Conservation (phyloP, 2,113 vertebrate species). For the Microtus richardsoni region DNA sequence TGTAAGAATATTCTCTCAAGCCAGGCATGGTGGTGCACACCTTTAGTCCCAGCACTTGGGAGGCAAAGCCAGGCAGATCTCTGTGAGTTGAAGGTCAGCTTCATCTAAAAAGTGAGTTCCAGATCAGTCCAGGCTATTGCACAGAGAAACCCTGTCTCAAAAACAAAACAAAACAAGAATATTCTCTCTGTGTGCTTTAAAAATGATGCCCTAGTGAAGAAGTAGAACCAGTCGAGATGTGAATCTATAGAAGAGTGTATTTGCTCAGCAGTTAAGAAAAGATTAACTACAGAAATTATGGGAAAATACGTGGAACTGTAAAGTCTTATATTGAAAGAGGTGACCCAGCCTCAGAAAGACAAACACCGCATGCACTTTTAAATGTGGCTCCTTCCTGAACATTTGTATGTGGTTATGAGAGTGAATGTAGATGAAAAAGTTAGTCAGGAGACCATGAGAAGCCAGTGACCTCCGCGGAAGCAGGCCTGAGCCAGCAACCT, state of each 20-base stretch:
- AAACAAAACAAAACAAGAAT: not conserved
- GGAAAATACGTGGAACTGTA: no score
- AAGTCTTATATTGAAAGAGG: not conserved
- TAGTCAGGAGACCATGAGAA: not conserved
- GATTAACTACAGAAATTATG: not conserved
- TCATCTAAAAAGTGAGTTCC: not conserved
- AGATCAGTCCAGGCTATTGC: not conserved
- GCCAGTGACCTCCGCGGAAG: no score
- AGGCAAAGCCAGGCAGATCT: not conserved
- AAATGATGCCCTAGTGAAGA: not conserved
- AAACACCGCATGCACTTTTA: not conserved
- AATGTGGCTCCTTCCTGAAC: no score
- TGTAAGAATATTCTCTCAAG: not conserved
- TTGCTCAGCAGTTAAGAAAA: not conserved
- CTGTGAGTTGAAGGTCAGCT: not conserved
- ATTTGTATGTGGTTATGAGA: not conserved
- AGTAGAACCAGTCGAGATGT: not conserved
- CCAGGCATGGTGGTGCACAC: not conserved
- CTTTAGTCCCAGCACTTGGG: not conserved
- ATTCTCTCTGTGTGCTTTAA: not conserved
- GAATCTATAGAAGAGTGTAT: not conserved
- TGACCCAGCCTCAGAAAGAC: not conserved
- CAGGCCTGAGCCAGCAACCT: no score
- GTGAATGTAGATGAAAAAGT: no score
- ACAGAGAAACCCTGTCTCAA: not conserved